These are phyloP conservation scores for Myrmophylax atrothorax DNA, from an alignment of 2,113 vertebrate genomes.

Conservation along the genomic window DNA sequence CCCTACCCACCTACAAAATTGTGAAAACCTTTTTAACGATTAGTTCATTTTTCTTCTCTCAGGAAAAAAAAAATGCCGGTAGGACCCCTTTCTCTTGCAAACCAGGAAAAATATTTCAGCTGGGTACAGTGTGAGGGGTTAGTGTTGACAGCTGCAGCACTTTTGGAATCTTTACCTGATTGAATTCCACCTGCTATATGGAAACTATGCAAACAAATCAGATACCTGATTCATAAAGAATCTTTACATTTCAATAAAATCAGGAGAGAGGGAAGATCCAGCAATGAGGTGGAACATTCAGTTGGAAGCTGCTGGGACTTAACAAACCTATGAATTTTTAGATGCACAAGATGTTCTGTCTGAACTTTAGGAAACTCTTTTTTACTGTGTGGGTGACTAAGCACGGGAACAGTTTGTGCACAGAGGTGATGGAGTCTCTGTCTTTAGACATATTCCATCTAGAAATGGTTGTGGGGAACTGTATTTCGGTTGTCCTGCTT, in stretches of 20 bases:
- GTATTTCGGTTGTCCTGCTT: background rate
- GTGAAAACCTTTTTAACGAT: background rate
- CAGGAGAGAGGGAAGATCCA: background rate
- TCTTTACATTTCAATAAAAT: background rate
- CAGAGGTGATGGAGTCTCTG: background rate
- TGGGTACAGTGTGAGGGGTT: background rate
- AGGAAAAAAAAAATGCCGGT: background rate
- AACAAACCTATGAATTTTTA: background rate
- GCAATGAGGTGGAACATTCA: background rate
- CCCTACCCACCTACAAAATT: background rate
- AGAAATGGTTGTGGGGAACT: background rate
- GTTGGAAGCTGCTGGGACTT: background rate
- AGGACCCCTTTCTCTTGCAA: background rate
- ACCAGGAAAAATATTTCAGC: background rate
- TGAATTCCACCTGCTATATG: background rate
- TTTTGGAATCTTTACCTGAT: background rate
- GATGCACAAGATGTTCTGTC: background rate
- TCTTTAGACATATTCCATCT: fast-evolving
- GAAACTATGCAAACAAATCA: background rate
- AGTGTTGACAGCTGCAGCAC: background rate
- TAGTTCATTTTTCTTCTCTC: background rate
- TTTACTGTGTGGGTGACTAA: background rate
- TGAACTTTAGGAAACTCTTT: background rate
- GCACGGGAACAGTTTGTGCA: background rate
- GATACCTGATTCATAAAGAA: background rate